Base-by-base conservation (phyloP, 2,113 vertebrate genomes). In the Melanostigma gelatinosum region DNA sequence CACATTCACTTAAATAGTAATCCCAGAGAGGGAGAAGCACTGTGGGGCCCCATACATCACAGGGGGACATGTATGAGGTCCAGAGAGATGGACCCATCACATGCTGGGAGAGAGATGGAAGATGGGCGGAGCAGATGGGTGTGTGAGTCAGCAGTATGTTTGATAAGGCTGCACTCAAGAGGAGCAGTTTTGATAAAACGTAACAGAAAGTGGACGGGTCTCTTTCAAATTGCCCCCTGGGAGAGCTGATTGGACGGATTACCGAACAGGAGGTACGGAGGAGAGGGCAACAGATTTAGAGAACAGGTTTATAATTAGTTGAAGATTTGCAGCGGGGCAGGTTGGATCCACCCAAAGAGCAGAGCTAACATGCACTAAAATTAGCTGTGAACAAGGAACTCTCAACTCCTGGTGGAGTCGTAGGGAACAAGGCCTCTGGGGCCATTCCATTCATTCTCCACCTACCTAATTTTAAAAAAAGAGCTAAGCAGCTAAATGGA, bases 1-100 rank as follows among this genome's bases (percentile, higher is more conserved):
- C 80, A 84, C 82, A 81, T 89, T 93, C 90, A 87, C 82, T 91
- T 91, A 89, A 87, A 91, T 61, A 75, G 85, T 89, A 92, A 93
- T 92, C 87, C 83, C 90, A 87, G 79, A 76, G 85, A 67, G 71
- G 50, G 77, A 85, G 77, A 75, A 60, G 77, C 82, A 83, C 61
- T 57, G 62, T 38, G 10, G 62, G 85, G 77, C 71, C 80, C 75
- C 85, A 92, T 91, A 88, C 73, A 92, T 92, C 91, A 91, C 80
- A 64, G 42, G 80, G 68, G 82, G 86, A 87, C 83, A 85, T 65
- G 82, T 82, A 76, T 88, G 87, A 91, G 80, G 82, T 89, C 73
- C 68, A 81, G 66, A 88, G 81, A 89, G 85, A 91, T 83, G 86
- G 86, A 88, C 75, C 80, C 50, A 74, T 87, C 69, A 34, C 70